These are phyloP conservation scores for Chorisops tibialis DNA, from an alignment of 2,888 invertebrate species.

Conservation along the genomic window DNA sequence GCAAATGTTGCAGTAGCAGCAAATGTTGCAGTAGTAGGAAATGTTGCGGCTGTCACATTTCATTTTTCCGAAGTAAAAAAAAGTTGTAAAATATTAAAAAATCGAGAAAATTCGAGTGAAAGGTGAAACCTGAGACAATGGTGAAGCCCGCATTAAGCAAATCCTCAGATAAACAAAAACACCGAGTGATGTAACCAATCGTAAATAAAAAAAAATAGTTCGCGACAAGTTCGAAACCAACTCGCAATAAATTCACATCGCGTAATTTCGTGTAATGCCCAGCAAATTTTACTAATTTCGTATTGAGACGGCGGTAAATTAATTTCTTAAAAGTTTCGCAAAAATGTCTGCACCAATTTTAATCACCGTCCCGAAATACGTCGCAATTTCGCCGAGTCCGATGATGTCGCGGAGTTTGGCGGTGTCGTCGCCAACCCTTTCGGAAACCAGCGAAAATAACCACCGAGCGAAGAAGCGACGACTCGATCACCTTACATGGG, in stretches of 20 bases:
- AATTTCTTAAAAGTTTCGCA: not conserved
- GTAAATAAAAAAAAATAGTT: not conserved
- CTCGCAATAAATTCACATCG: not conserved
- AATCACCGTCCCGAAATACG: conserved; percentile 47
- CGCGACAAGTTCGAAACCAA: not conserved
- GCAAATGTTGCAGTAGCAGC: too few relatives aligned
- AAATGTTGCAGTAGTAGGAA: too few relatives aligned
- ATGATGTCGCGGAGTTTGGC: conserved; percentile 22
- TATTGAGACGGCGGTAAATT: not conserved
- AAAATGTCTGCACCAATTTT: conserved; percentile 41
- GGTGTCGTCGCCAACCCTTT: conserved; percentile 40
- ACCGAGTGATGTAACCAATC: conserved; percentile 15
- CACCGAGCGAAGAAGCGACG: conserved; percentile 64
- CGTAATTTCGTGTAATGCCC: not conserved
- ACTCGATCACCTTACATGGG: conserved; percentile 79
- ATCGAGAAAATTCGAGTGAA: too few relatives aligned
- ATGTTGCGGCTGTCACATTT: too few relatives aligned
- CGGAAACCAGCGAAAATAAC: conserved; percentile 26
- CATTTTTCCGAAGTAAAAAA: too few relatives aligned
- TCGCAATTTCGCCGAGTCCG: conserved; percentile 42
- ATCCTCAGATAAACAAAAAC: not conserved
- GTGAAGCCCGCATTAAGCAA: too few relatives aligned
- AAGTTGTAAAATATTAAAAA: too few relatives aligned
- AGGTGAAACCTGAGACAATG: too few relatives aligned
- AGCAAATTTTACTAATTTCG: not conserved